phyloP scores from a whole-genome alignment of 2,888 invertebrate species.

The Polymixis lichenea region DNA sequence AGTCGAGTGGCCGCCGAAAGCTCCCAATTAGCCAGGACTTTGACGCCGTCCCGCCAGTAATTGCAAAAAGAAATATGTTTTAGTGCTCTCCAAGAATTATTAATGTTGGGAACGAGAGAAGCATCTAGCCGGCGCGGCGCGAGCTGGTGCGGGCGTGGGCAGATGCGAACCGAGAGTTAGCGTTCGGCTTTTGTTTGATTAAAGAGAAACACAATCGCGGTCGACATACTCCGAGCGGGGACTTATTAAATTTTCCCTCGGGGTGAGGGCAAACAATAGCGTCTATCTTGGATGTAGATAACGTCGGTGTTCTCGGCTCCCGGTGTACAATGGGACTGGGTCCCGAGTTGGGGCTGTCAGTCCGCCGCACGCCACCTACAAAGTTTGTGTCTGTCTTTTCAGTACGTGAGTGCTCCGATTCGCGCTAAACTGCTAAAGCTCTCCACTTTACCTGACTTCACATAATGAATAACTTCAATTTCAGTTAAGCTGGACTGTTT shows the following conservation, averaged over 20 bases:
- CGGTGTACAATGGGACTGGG: slow-evolving; percentile 78
- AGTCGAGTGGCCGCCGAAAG: slow-evolving; percentile 85
- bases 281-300: slow-evolving; percentile 86
- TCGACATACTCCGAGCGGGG: slow-evolving; percentile 78
- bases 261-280: slow-evolving; percentile 84
- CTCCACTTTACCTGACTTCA: slow-evolving; percentile 60
- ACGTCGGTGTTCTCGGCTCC: slow-evolving; percentile 80
- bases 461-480: slow-evolving; percentile 51
- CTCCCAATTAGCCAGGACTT: slow-evolving; percentile 88
- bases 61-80: slow-evolving; percentile 87
- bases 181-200: slow-evolving; percentile 81
- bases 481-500: background rate
- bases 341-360: slow-evolving; percentile 77
- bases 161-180: slow-evolving; percentile 70
- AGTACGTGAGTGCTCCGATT: slow-evolving; percentile 67
- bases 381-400: slow-evolving; percentile 79
- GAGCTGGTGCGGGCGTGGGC: slow-evolving; percentile 54
- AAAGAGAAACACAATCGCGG: slow-evolving; percentile 83
- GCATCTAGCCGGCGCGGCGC: slow-evolving; percentile 55
- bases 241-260: slow-evolving; percentile 86
- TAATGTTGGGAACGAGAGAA: slow-evolving; percentile 73
- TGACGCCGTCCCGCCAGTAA: slow-evolving; percentile 81
- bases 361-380: slow-evolving; percentile 78
- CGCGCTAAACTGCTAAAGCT: slow-evolving; percentile 69
- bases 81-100: slow-evolving; percentile 81